Base-by-base conservation (phyloP, 2,113 vertebrate species). In the Semnopithecus entellus region DNA sequence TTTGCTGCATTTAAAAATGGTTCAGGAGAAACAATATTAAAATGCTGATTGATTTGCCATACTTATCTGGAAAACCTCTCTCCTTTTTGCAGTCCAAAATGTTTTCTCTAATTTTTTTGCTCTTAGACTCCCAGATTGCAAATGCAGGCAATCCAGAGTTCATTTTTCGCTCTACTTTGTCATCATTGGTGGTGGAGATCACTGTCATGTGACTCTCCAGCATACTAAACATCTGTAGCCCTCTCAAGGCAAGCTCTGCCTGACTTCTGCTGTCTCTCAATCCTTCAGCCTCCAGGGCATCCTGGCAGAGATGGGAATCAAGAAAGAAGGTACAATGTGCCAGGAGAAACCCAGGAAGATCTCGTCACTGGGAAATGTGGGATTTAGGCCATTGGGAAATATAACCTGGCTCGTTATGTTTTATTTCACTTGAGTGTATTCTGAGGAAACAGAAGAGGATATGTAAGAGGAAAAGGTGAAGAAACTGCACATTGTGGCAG, bases 361-460 rank as follows among this genome's bases (percentile, higher is more conserved):
- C 40, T 68, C 22, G 1, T 78, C 12, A 30, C 3, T 55, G 59
- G 50, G 45, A 25, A 91, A 68, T 8, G 1, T 91, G 22, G 25
- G 32, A 68, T 84, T 91, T 66, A 73, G 79, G 78, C 6, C 25
- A 45, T 5, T 52, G 13, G 8, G 11, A 52, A 94, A 85, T 61
- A 38, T 22, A 94, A 2, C 73, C 72, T 52, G 12, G 40, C 5
- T 88, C 12, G 11, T 91, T 4, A 14, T 85, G 45, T n/a, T 92
- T 79, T 59, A 66, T 93, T 96, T 93, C 27, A 35, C 18, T 8
- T 89, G 35, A n/a, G 17, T 40, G 25, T 95, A 20, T 95, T 97
- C 43, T 92, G 43, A 95, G 89, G 80, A 81, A 89, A 96, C 8
- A 55, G 68, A 88, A 40, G 88, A 86, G 35, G 38, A 96, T 59